Evolutionary conservation across 2,113 vertebrate species (phyloP).

Genomic region (Centropus unirufus): DNA sequence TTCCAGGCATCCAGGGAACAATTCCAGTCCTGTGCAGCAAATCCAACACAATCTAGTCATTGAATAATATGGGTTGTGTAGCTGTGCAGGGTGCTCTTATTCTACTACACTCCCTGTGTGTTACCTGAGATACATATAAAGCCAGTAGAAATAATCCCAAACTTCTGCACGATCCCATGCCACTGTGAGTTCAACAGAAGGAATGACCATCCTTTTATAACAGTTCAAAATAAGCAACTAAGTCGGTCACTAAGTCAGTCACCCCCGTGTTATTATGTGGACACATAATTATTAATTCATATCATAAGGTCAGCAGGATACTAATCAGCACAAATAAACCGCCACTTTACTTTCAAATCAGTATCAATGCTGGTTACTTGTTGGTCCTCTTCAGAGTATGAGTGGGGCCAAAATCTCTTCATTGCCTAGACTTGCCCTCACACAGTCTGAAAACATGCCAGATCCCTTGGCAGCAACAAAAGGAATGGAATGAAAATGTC

Average conservation of each 20-base stretch:
- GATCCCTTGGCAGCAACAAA: conserved; percentile 17
- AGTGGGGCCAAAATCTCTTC: not conserved
- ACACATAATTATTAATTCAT: not conserved
- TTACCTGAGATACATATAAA: not conserved
- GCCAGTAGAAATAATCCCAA: not conserved
- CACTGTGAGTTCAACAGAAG: not conserved
- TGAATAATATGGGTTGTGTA: not conserved
- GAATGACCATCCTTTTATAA: not conserved
- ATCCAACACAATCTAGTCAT: not conserved
- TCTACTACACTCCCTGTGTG: not conserved
- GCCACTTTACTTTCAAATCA: not conserved
- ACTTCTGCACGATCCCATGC: not conserved
- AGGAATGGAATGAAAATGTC: conserved; percentile 20
- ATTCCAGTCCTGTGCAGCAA: not conserved
- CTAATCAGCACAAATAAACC: conserved; percentile 33
- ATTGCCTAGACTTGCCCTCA: not conserved
- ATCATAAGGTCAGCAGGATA: not conserved
- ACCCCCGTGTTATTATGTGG: not conserved
- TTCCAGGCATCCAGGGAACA: not conserved
- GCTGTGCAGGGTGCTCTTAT: not conserved
- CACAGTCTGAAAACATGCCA: not conserved
- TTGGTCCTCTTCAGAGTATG: not conserved
- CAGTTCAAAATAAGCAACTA: not conserved
- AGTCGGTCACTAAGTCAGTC: not conserved
- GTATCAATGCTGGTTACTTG: not conserved